Base-by-base conservation (phyloP, 2,888 invertebrate genomes). In the Elgonia sp. region DNA sequence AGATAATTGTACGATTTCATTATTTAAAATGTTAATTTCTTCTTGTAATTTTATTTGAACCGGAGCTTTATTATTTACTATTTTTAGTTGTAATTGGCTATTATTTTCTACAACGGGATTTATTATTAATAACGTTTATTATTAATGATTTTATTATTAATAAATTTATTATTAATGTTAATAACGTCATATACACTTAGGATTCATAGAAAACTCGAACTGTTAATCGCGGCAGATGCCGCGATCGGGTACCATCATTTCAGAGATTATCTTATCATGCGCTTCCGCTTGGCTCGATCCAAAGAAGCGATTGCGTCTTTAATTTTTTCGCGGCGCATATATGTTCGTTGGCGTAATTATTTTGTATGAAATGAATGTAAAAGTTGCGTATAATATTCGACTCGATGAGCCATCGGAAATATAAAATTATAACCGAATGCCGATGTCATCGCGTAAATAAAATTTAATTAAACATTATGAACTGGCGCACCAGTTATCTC, bases 191-290 rank as follows among this genome's bases (percentile, higher is more conserved):
- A 63, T 76, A 18, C 42, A 86, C 62, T 80, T 67, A 50, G 20
- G 42, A 70, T 82, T 84, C 65, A 73, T 62, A 82, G 85, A 85
- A 88, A 88, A 87, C 69, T 81, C 57, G 65, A 63, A 67, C 79
- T 67, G 82, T 67, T 85, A 85, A 84, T 87, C 80, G 72, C 73
- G 18, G 73, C 55, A 79, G 80, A 84, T 87, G 69, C 80, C 42
- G 73, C 72, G 82, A 82, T 82, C 57, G 60, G 67, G 18, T 55
- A 86, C 72, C 72, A 80, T 84, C 73, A 73, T 84, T 84, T 87
- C 46, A 60, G 67, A 73, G 60, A 79, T 85, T 82, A 88, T 88
- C 88, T 88, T 82, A 86, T 84, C 88, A 65, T 20, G 14, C 42
- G 53, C 62, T 88, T 88, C 88, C 88, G 88, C 42, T 83, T 57